These are phyloP conservation scores for Tenualosa ilisha DNA, from an alignment of 2,797 vertebrate genomes.

Conservation along the genomic window DNA sequence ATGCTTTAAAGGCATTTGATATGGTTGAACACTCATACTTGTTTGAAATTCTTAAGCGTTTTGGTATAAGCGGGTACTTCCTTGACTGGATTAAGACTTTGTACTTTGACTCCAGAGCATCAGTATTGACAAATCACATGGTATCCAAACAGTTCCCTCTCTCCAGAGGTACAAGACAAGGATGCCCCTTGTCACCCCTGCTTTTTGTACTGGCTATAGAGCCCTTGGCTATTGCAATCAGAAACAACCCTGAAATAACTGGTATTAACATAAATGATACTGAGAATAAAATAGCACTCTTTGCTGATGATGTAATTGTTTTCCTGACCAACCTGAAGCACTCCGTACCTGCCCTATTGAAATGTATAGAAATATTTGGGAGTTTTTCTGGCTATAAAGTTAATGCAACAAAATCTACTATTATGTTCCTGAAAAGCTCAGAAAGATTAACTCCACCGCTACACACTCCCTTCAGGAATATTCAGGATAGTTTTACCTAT, in stretches of 20 bases:
- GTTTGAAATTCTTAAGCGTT: not conserved
- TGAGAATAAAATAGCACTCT: not conserved
- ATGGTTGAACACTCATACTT: not conserved
- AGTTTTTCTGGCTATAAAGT: not conserved
- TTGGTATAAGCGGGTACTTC: not conserved
- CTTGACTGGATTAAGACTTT: not conserved
- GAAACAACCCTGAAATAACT: not conserved
- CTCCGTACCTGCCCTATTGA: not conserved
- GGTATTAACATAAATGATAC: not conserved
- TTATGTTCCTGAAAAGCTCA: not conserved
- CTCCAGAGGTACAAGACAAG: not conserved
- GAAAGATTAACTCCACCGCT: not conserved
- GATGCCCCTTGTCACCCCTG: not conserved
- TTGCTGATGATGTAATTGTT: not conserved
- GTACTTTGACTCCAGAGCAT: not conserved
- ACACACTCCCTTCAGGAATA: not conserved
- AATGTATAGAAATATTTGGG: not conserved
- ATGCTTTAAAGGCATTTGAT: not conserved
- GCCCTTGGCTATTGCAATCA: not conserved
- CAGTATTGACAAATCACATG: not conserved
- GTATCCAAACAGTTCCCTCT: not conserved
- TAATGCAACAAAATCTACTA: not conserved
- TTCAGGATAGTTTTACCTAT: not conserved
- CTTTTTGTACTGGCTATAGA: not conserved
- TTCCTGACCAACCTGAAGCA: not conserved